Evolutionary conservation across 2,113 vertebrate genomes (phyloP).

Genomic region (Eptesicus fuscus): DNA sequence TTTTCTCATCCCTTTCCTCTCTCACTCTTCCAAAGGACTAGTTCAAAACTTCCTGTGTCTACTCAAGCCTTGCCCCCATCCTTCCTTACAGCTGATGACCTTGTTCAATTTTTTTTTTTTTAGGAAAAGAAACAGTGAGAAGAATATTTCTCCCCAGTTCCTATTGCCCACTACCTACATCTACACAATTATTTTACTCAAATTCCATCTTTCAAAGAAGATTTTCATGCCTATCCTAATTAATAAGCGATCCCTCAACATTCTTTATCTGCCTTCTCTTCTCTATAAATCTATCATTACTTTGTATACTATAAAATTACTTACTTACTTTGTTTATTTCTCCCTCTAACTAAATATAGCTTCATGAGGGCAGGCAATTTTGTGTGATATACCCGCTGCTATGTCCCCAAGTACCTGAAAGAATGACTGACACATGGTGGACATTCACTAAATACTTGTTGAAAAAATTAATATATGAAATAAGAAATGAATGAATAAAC

Average conservation of each 20-base stretch:
- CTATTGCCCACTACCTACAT: background rate
- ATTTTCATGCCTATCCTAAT: background rate
- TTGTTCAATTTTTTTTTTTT: background rate
- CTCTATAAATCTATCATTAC: background rate
- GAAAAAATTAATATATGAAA: background rate
- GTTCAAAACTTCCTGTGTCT: background rate
- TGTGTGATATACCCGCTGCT: background rate
- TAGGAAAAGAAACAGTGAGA: background rate
- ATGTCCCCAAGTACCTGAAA: background rate
- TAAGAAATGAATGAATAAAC: background rate
- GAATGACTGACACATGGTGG: background rate
- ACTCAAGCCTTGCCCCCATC: background rate
- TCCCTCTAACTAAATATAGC: background rate
- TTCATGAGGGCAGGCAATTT: background rate
- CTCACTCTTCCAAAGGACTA: background rate
- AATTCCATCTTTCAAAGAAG: background rate
- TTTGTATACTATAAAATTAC: background rate
- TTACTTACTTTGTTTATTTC: background rate
- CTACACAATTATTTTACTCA: background rate
- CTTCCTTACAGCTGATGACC: background rate
- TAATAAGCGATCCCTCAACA: background rate
- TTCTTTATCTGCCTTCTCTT: background rate
- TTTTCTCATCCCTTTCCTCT: background rate
- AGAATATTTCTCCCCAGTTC: background rate
- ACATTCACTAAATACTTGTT: background rate